Base-by-base conservation (phyloP, 2,888 invertebrate genomes). In the Caenorhabditis becei region DNA sequence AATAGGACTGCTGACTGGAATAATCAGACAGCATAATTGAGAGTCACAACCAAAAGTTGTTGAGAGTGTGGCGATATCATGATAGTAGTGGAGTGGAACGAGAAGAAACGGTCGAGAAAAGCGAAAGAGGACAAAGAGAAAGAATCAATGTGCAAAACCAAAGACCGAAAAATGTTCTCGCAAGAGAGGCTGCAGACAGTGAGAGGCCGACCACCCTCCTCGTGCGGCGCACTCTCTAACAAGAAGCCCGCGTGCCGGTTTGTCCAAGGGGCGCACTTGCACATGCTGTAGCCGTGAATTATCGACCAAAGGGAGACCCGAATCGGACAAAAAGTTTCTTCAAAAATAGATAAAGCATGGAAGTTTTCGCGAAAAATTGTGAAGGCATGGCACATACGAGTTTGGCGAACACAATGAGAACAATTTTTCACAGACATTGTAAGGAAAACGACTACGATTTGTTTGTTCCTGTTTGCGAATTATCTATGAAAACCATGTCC, bases 111-210 rank as follows among this genome's bases (percentile, higher is more conserved):
- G 41, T 24, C 51, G 69, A 32, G 23, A 58, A 41, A 24, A 82
- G 2, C 41, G 41, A 41, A 14, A 41, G 47, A 14, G 10, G 54
- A 28, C 24, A 67, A 56, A 67, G 67, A 62, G 49, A 53, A 71
- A 62, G 53, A 66, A 65, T 65, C 74, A 74, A 74, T 49, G 44
- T 62, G 53, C 23, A 58, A 77, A 82, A 83, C 83, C 79, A 79
- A 84, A 84, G 83, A 84, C 81, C 84, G 81, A 83, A 59, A 79
- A 74, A 75, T 77, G 84, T 71, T 69, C 79, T 54, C 54, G 23
- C n/a, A n/a, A 63, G 72, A 56, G n/a, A 18, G 47, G 4, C 3
- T 18, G 3, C 41, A 20, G 49, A 24, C 37, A 35, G 18, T n/a
- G 26, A 20, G 14, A 18, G 1, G 23, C 16, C 24, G 26, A 20